These are phyloP conservation scores for Pteronotus mesoamericanus DNA, from an alignment of 2,797 vertebrate genomes.

Conservation along the genomic window DNA sequence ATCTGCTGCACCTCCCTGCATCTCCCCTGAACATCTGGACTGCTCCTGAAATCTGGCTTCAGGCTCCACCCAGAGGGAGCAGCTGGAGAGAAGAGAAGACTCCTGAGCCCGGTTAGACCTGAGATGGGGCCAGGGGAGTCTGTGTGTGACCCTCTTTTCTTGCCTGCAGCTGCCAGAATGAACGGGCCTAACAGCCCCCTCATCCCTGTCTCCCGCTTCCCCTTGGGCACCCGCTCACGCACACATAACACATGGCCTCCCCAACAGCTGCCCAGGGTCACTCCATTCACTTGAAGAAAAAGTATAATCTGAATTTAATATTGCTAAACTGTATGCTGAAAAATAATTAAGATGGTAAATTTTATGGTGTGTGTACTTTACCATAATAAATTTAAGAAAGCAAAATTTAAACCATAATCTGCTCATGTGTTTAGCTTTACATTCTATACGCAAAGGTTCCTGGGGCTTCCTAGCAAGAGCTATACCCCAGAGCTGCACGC, in stretches of 20 bases:
- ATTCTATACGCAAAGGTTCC: background rate
- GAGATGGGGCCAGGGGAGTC: slow-evolving; percentile 34
- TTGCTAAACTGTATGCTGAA: background rate
- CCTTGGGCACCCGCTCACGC: background rate
- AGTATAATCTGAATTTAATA: background rate
- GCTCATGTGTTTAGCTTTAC: background rate
- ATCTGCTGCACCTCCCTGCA: slow-evolving; percentile 61
- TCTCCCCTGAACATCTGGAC: slow-evolving; percentile 69
- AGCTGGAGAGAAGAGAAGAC: slow-evolving; percentile 26
- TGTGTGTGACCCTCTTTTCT: background rate
- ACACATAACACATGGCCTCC: background rate
- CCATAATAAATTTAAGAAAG: background rate
- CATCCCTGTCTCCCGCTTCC: background rate
- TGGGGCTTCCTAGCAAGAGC: background rate
- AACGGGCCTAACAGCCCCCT: background rate
- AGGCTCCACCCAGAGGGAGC: slow-evolving; percentile 52
- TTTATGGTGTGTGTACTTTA: background rate
- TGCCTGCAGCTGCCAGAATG: slow-evolving; percentile 4
- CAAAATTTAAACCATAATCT: background rate
- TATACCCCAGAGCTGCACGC: background rate
- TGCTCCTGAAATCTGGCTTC: slow-evolving; percentile 63
- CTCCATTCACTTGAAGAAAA: background rate
- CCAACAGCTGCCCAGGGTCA: background rate
- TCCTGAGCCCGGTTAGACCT: slow-evolving; percentile 50
- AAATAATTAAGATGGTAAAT: background rate